Conservation (phyloP, 1,140 invertebrate species). For the Trachymyrmex cornetzi region DNA sequence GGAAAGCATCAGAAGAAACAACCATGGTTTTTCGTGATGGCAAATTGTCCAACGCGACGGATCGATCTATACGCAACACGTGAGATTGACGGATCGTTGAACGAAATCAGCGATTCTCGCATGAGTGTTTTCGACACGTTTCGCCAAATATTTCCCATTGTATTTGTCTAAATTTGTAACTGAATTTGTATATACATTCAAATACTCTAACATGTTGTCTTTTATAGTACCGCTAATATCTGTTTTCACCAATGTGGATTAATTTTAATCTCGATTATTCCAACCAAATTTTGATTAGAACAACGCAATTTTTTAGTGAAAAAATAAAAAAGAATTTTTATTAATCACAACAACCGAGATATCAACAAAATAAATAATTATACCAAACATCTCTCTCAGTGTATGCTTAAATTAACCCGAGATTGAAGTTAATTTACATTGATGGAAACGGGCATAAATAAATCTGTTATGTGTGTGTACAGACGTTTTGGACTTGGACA, state of each 20-base stretch:
- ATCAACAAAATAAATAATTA: no score
- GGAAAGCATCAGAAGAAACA: constrained; percentile 32
- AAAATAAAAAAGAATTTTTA: no score
- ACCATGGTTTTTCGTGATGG: background rate
- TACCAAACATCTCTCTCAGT: no score
- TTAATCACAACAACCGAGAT: no score
- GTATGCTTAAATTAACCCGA: no score
- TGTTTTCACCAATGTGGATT: no score
- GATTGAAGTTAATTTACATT: no score
- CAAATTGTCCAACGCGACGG: background rate
- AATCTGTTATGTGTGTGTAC: background rate
- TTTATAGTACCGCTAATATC: no score
- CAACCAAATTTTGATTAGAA: no score
- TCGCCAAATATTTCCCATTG: constrained; percentile 10
- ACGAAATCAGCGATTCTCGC: constrained; percentile 48
- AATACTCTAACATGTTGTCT: background rate
- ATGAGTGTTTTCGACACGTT: background rate
- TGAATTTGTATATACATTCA: background rate
- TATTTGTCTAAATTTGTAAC: background rate
- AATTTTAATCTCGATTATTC: no score
- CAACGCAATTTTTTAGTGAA: no score
- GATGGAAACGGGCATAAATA: no score
- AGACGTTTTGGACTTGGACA: background rate
- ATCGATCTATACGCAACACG: constrained; percentile 33
- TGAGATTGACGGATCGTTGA: constrained; percentile 47